Evolutionary conservation across 2,113 vertebrate species (phyloP).

Genomic region (Carassius auratus): DNA sequence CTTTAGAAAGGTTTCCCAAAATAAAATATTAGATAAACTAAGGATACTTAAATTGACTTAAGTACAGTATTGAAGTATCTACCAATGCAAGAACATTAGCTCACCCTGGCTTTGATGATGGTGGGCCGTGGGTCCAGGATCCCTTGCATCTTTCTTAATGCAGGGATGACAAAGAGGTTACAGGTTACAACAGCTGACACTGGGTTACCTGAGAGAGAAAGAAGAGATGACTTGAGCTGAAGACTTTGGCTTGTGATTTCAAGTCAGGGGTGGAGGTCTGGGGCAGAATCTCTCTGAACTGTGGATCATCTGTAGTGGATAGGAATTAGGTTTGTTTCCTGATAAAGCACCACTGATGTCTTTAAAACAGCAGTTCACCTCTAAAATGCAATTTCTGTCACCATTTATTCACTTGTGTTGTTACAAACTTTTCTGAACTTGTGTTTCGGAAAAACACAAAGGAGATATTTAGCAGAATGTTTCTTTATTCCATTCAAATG

Average conservation of each 20-base stretch:
- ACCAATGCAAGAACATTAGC: not conserved
- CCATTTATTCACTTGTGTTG: not conserved
- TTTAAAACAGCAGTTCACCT: not conserved
- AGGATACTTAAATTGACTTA: no score
- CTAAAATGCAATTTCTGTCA: not conserved
- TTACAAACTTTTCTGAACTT: not conserved
- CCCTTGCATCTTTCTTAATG: constrained; percentile 98
- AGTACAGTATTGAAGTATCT: no score
- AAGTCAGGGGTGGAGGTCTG: no score
- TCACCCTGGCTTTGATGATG: constrained; percentile 99
- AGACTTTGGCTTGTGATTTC: not conserved
- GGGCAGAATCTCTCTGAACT: constrained; percentile 12
- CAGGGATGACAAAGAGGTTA: constrained; percentile 99
- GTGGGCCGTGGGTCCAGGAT: constrained; percentile 97
- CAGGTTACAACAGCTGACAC: constrained; percentile 98
- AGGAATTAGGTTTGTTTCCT: not conserved
- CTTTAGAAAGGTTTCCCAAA: not conserved
- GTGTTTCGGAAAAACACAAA: no score
- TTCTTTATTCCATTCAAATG: not conserved
- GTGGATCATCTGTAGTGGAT: not conserved
- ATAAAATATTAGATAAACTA: no score
- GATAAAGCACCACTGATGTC: not conserved
- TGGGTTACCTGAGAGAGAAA: constrained; percentile 84
- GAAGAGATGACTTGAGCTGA: constrained; percentile 16
- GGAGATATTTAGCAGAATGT: not conserved